Conservation (phyloP, 23 tunicate species). For the Diplosoma virens region DNA sequence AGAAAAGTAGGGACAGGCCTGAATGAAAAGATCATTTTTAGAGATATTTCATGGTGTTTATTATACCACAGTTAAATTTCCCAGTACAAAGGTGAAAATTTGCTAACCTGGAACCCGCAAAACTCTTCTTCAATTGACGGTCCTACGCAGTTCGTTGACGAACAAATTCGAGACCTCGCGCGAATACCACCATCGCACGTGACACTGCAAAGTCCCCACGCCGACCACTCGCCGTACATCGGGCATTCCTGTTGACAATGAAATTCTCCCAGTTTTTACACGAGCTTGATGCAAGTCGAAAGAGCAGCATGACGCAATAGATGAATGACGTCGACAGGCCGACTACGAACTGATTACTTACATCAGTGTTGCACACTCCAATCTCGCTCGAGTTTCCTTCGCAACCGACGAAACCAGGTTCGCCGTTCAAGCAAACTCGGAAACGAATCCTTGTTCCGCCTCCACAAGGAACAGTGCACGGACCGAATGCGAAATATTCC, state of each 20-base stretch:
- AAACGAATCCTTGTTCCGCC: conserved; percentile 36
- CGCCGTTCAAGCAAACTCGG: conserved; percentile 45
- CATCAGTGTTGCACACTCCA: conserved; percentile 44
- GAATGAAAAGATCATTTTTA: not conserved
- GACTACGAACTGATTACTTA: too few species aligned
- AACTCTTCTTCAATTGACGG: conserved; percentile 15
- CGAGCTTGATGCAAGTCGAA: too few species aligned
- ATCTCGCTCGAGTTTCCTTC: not conserved
- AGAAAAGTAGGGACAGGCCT: conserved; percentile 74
- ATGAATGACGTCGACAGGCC: too few species aligned
- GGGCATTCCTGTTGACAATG: conserved; percentile 57
- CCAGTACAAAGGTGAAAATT: not conserved
- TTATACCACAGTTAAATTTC: not conserved
- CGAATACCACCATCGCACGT: conserved; percentile 39
- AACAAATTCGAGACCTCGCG: conserved; percentile 1
- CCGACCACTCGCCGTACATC: conserved; percentile 34
- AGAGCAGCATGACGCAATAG: too few species aligned
- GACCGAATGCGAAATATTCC: conserved; percentile 21
- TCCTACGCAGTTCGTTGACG: not conserved
- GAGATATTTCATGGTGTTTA: not conserved
- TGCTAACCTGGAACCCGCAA: conserved; percentile 10
- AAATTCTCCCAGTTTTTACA: too few species aligned
- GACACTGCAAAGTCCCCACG: conserved; percentile 37
- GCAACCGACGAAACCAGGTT: conserved; percentile 46
- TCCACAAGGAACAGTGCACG: conserved; percentile 53